Evolutionary conservation across 2,113 vertebrate genomes (phyloP).

Genomic region (Choloepus hoffmanni): DNA sequence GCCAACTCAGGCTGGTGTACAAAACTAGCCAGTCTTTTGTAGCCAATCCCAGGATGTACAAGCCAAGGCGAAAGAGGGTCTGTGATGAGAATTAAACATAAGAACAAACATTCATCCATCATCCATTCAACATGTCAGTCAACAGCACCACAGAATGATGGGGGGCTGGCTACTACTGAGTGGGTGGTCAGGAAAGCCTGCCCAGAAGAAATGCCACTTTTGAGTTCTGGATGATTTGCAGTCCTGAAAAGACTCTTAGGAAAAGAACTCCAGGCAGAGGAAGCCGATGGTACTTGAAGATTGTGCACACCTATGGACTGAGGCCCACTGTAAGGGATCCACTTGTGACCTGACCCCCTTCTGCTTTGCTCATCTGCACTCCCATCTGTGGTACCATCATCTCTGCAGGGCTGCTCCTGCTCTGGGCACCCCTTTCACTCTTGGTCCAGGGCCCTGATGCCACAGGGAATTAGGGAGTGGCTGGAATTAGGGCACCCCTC

Average conservation of each 20-base stretch:
- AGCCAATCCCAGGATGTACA: neutral
- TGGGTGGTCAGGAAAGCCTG: neutral
- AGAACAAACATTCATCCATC: neutral
- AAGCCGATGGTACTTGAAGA: neutral
- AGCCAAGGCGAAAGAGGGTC: neutral
- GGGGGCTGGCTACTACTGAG: neutral
- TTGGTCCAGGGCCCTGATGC: neutral
- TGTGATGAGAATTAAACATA: conserved; percentile 19
- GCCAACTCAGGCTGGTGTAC: neutral
- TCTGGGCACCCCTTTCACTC: neutral
- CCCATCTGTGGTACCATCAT: neutral
- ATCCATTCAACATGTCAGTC: neutral
- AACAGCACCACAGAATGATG: neutral
- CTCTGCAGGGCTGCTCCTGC: neutral
- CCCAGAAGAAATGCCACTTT: conserved; percentile 6
- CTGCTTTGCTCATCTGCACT: neutral
- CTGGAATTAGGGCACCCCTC: neutral
- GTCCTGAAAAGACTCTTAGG: rapidly evolving
- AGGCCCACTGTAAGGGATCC: neutral
- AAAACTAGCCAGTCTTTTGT: neutral
- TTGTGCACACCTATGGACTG: no score
- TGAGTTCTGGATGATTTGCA: neutral
- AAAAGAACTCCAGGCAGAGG: neutral
- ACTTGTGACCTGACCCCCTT: rapidly evolving
- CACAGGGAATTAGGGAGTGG: rapidly evolving